A percentile compares a stretch with the other conserved stretches of the same genome.
Conservation (phyloP, 1,140 invertebrate species). For the Drosophila santomea region DNA sequence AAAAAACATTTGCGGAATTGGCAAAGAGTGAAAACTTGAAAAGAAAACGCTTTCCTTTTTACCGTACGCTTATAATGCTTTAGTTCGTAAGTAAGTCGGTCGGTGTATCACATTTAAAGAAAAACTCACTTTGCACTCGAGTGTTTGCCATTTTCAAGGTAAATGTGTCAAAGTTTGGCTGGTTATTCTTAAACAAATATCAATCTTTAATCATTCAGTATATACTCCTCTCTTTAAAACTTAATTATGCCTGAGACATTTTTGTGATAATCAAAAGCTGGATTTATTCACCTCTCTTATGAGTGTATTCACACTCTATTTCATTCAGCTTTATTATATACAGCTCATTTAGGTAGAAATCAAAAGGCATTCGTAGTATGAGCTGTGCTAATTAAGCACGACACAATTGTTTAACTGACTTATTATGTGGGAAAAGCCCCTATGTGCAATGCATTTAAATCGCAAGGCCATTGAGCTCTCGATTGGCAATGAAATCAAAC, state of each 20-base stretch:
- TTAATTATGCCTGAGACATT: no score
- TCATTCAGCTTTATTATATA: neutral
- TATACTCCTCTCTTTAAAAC: no score
- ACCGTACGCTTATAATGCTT: constrained; percentile 36
- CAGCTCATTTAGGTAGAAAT: neutral
- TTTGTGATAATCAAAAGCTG: no score
- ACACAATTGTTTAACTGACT: constrained; percentile 18
- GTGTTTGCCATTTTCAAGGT: neutral
- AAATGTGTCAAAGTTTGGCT: no score
- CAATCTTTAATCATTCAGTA: no score
- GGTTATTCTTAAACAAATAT: no score
- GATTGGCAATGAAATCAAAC: constrained; percentile 55
- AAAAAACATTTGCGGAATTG: constrained; percentile 52
- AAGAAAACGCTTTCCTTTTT: constrained; percentile 45
- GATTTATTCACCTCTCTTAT: neutral
- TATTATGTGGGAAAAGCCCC: constrained; percentile 6
- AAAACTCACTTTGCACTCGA: neutral
- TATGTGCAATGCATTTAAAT: constrained; percentile 34
- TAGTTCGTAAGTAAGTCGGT: neutral
- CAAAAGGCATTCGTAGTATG: neutral
- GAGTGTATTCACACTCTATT: neutral
- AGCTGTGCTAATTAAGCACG: constrained; percentile 17
- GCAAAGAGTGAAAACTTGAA: constrained; percentile 68
- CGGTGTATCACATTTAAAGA: constrained; percentile 16
- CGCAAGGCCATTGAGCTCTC: constrained; percentile 55